These are phyloP conservation scores for Eudasyphora cyanicolor DNA, from an alignment of 2,888 invertebrate species.

Conservation along the genomic window DNA sequence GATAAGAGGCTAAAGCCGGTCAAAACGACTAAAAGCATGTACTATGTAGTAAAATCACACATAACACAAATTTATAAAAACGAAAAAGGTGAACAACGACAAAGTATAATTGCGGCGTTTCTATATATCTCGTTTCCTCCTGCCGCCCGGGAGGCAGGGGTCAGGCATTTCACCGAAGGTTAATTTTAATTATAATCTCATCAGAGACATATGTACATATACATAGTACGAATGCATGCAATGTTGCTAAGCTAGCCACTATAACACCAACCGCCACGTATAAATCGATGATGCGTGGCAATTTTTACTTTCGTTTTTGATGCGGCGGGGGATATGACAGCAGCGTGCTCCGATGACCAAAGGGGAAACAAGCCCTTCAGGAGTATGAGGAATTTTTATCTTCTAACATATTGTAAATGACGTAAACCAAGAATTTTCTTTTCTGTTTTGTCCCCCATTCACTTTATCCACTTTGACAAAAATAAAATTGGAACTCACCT, in stretches of 20 bases:
- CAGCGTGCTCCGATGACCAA: not conserved
- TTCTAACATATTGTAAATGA: conserved; percentile 8
- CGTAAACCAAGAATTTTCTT: conserved; percentile 37
- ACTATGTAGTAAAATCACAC: no score
- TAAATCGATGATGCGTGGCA: conserved; percentile 55
- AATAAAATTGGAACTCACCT: conserved; percentile 83
- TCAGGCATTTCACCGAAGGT: conserved; percentile 3
- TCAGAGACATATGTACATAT: conserved; percentile 9
- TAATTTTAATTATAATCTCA: conserved; percentile 27
- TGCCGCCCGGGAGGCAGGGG: not conserved
- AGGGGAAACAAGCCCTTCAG: no score
- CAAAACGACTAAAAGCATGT: no score
- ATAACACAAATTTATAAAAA: no score
- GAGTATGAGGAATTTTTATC: not conserved
- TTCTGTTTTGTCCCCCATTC: not conserved
- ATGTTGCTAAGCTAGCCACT: not conserved
- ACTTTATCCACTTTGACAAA: no score
- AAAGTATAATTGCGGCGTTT: not conserved
- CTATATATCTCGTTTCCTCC: no score
- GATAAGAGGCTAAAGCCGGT: no score
- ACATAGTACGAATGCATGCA: no score
- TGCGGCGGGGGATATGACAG: not conserved
- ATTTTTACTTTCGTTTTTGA: conserved; percentile 39
- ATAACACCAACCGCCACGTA: conserved; percentile 63
- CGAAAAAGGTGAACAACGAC: no score